Evolutionary conservation across 2,797 vertebrate species (phyloP).

Genomic region (Betta splendens): DNA sequence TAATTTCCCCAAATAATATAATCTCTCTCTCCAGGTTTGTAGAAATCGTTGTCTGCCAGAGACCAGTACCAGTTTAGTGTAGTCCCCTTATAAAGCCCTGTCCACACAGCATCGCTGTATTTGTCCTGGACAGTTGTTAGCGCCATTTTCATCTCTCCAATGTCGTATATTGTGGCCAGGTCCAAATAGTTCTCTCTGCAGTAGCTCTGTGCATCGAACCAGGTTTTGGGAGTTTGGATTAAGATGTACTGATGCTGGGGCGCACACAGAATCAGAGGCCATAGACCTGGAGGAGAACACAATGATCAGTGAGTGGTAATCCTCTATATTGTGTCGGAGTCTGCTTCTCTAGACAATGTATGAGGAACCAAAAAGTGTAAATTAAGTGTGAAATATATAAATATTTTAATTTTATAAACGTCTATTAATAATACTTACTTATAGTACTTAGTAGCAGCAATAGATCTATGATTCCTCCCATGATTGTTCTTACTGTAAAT

Average conservation of each 20-base stretch:
- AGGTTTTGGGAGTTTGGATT: conserved; percentile 7
- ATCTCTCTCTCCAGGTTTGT: conserved; percentile 26
- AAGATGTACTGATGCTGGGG: not conserved
- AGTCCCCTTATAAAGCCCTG: not conserved
- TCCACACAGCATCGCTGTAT: conserved; percentile 14
- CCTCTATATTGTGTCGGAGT: too few species aligned
- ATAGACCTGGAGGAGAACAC: conserved; percentile 6
- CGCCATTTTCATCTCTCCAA: not conserved
- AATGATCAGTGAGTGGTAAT: too few species aligned
- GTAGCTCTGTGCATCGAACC: conserved; percentile 17
- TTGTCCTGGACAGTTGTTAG: not conserved
- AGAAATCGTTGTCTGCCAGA: conserved; percentile 17
- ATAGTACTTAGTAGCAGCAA: too few species aligned
- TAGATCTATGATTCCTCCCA: too few species aligned
- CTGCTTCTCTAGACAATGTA: too few species aligned
- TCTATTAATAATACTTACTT: too few species aligned
- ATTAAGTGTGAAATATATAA: too few species aligned
- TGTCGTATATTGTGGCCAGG: conserved; percentile 26
- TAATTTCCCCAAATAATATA: fast-evolving
- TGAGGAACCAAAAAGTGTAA: too few species aligned
- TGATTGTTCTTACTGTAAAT: too few species aligned
- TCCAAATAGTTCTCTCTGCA: conserved; percentile 27
- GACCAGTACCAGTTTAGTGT: conserved; percentile 23
- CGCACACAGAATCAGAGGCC: not conserved
- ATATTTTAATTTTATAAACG: too few species aligned